Evolutionary conservation across 2,888 invertebrate species (phyloP).

Genomic region (Baronia brevicornis): DNA sequence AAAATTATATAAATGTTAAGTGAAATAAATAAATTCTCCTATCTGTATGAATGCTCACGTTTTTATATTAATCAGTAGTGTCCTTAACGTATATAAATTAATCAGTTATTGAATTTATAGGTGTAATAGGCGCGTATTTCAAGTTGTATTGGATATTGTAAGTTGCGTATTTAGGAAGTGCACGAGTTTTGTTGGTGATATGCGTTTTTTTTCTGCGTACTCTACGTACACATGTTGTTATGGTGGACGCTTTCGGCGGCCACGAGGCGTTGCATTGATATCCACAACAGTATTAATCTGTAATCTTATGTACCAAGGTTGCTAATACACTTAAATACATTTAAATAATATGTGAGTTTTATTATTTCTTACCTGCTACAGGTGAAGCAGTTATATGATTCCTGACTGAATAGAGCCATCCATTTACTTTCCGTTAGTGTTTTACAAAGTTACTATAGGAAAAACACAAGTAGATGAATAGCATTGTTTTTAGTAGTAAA

Average conservation of each 20-base stretch:
- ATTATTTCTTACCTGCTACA: too few species aligned
- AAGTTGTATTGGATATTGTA: constrained; percentile 45
- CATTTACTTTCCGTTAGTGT: too few species aligned
- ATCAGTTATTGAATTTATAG: constrained; percentile 71
- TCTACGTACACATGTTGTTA: constrained; percentile 49
- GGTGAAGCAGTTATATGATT: too few species aligned
- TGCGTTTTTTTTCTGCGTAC: constrained; percentile 59
- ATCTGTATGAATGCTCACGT: constrained; percentile 70
- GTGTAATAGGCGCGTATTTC: constrained; percentile 57
- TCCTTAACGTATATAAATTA: constrained; percentile 39
- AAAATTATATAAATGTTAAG: constrained; percentile 32
- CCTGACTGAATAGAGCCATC: too few species aligned
- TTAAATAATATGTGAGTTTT: constrained; percentile 47
- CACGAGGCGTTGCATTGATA: constrained; percentile 45
- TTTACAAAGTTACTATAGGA: too few species aligned
- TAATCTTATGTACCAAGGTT: constrained; percentile 75
- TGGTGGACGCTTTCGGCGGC: constrained; percentile 37
- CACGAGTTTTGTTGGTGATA: constrained; percentile 58
- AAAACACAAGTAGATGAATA: too few species aligned
- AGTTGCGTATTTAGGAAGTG: constrained; percentile 53
- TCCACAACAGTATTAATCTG: constrained; percentile 70
- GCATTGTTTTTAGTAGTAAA: too few species aligned
- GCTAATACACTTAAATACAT: constrained; percentile 75
- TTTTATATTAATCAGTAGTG: constrained; percentile 67
- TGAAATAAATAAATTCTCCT: constrained; percentile 40